Evolutionary conservation across 30 jellyfish, hydroid and myxozoan genomes (phyloP).

Genomic region (Catostylus mosaicus): DNA sequence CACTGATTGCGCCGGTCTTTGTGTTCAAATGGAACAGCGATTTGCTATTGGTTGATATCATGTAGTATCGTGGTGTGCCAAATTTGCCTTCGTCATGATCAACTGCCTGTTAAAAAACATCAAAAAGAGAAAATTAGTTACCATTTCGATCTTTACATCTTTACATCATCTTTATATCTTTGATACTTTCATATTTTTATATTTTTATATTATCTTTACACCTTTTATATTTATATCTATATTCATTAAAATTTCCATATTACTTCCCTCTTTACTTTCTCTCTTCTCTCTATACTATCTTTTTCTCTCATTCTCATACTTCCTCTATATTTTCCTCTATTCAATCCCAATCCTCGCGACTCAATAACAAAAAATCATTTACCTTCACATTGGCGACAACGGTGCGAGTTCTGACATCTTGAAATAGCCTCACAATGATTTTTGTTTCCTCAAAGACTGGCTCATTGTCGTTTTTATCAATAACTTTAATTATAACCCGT

Average conservation of each 20-base stretch:
- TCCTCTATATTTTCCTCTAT: no score
- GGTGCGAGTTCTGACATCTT: constrained; percentile 63
- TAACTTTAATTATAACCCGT: constrained; percentile 14
- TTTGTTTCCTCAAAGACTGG: constrained; percentile 57
- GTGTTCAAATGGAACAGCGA: constrained; percentile 45
- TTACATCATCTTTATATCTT: background rate
- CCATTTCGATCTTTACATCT: background rate
- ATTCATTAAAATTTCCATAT: no score
- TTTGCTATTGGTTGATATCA: constrained; percentile 46
- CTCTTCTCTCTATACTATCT: no score
- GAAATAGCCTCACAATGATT: constrained; percentile 57
- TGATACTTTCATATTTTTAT: no score
- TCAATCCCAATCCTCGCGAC: no score
- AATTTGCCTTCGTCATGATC: constrained; percentile 60
- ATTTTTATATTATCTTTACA: no score
- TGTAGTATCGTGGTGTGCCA: constrained; percentile 41
- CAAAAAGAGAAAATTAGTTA: background rate
- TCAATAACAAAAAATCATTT: background rate
- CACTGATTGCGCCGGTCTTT: constrained; percentile 53
- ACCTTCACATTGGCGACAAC: constrained; percentile 61
- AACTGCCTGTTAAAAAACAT: constrained; percentile 36
- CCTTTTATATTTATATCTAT: no score
- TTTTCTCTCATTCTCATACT: no score
- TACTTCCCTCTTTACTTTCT: no score
- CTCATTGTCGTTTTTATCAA: constrained; percentile 55